Evolutionary conservation across 2,113 vertebrate genomes (phyloP), one percentile per base, ranked within the genome.

Genomic region (Lepus timidus): DNA sequence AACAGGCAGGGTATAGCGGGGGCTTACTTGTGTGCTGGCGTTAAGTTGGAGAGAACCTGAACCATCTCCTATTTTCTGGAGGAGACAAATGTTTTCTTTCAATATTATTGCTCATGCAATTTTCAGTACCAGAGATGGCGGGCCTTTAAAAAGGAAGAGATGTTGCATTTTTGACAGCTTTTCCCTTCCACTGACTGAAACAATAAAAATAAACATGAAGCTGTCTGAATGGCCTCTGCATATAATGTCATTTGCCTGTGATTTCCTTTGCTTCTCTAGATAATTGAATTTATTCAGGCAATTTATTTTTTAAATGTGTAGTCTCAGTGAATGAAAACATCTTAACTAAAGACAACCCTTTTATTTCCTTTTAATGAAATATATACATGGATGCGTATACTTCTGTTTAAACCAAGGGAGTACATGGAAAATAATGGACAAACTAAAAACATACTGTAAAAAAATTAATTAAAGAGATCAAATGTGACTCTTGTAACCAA

Each of bases 201-300:
- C 68, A 92, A 55, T 82, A 93, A 58, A 97, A 95, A 97, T 97
- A 97, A 96, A 93, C 95, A 88, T 61, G 85, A 94, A 95, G 36
- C 81, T 96, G 33, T 96, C 6, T 55, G 78, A 44, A 8, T 88
- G 75, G 81, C 85, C 95, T 82, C 64, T 88, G 49, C 80, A 33
- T 96, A 52, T 92, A 95, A 74, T 95, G 44, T 70, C n/a, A 78
- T 96, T 96, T 97, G 70, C 95, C 36, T 97, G 87, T 94, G 88
- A 96, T 97, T 97, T 97, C 96, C 95, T 95, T 85, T 95, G 61
- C 95, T 97, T 64, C 71, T 96, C 92, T 64, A 90, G 2, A 4
- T 97, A 96, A 97, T 83, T 97, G 79, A 95, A 96, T 97, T 96
- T 97, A 89, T 97, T 96, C 87, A 94, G 87, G 81, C 95, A 96